A percentile compares a stretch with the other conserved stretches of the same genome.
Evolutionary conservation across 2,797 vertebrate species (phyloP).

Genomic region (Sphaeramia orbicularis): DNA sequence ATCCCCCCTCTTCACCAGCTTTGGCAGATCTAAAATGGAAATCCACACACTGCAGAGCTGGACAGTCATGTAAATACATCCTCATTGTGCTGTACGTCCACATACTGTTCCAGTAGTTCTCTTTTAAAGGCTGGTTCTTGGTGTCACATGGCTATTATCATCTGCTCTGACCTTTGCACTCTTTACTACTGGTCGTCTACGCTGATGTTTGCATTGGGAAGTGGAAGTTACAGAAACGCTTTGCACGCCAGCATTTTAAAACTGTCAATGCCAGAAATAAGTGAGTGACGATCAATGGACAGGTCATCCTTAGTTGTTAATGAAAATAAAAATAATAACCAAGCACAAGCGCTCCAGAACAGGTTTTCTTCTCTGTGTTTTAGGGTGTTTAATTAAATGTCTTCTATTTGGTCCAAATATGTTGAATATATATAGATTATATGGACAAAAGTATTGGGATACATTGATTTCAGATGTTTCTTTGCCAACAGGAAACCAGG

Average conservation of each 20-base stretch:
- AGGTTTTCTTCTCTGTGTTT: too few species aligned
- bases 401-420: too few species aligned
- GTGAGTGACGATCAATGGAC: too few species aligned
- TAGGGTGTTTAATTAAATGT: too few species aligned
- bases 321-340: too few species aligned
- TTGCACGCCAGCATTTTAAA: slow-evolving; percentile 15
- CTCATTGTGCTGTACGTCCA: neutral
- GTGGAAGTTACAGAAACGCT: slow-evolving; percentile 41
- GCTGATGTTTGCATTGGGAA: slow-evolving; percentile 44
- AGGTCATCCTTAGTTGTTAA: too few species aligned
- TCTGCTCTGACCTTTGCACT: slow-evolving; percentile 36
- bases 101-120: neutral
- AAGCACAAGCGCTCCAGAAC: too few species aligned
- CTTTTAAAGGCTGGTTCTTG: slow-evolving; percentile 5
- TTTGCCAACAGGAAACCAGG: too few species aligned
- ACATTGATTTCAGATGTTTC: too few species aligned
- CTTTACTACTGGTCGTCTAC: slow-evolving; percentile 3
- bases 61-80: slow-evolving; percentile 10
- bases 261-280: neutral
- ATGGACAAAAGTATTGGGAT: too few species aligned
- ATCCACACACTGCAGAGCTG: slow-evolving; percentile 33
- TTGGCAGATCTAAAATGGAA: slow-evolving; percentile 45
- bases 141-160: slow-evolving; percentile 25
- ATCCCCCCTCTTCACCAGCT: slow-evolving; percentile 28
- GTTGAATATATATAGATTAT: too few species aligned